Evolutionary conservation across 2,113 vertebrate species (phyloP).

Genomic region (Herpetotheres cachinnans): DNA sequence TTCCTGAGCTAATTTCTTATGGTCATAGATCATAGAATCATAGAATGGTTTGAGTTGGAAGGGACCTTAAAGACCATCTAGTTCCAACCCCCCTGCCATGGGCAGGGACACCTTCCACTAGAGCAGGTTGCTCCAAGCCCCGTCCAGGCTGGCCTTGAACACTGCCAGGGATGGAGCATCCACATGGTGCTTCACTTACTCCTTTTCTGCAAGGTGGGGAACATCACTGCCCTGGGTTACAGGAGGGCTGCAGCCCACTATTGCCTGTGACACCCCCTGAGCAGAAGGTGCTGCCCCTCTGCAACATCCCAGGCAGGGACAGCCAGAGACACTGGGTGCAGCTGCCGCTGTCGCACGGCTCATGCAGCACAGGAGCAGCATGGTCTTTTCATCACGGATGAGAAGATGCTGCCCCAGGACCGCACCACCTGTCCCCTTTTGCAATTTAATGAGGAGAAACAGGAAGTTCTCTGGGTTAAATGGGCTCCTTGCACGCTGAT

Average conservation of each 20-base stretch:
- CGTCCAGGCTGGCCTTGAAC: not conserved
- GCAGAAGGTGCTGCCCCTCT: not conserved
- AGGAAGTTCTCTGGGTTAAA: not conserved
- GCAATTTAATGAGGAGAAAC: conserved; percentile 19
- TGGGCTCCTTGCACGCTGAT: not conserved
- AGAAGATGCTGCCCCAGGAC: conserved; percentile 31
- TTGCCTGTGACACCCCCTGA: not conserved
- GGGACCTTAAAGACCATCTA: not conserved
- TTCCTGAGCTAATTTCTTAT: not conserved
- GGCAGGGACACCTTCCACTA: not conserved
- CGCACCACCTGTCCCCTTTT: not conserved
- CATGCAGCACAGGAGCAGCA: not conserved
- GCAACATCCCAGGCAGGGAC: not conserved
- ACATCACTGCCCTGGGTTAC: not conserved
- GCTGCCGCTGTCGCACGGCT: not conserved
- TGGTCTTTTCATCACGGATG: conserved; percentile 46
- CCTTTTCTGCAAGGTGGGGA: not conserved
- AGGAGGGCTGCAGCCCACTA: not conserved
- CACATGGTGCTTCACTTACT: not conserved
- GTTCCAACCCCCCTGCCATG: rapidly evolving
- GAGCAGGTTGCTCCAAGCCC: not conserved
- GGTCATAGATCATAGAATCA: not conserved
- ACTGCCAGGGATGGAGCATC: not conserved
- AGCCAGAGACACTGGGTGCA: not conserved
- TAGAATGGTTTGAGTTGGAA: not conserved